Evolutionary conservation across 2,113 vertebrate species (phyloP), one percentile per base, ranked within the genome.

Genomic region (Cynoglossus semilaevis): DNA sequence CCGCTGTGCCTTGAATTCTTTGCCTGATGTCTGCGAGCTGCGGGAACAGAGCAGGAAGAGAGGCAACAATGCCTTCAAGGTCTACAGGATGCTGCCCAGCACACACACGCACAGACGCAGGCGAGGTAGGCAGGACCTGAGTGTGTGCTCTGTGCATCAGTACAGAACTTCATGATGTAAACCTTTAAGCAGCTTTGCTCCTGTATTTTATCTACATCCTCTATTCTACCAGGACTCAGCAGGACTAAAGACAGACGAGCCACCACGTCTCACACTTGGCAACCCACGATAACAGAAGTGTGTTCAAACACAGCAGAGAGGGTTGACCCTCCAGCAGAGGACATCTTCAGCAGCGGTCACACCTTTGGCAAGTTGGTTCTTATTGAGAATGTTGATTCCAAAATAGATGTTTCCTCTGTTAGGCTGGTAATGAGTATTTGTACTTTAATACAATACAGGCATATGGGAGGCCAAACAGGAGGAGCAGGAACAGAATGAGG

Each of bases 1-100:
- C 66, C 82, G 91, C 49, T 92, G 91, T 19, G 91, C 91, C 6
- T 79, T 92, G 48, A 91, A 91, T 55, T 92, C 91, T 19, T 77
- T 92, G 55, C 81, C 86, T 1, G 91, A 92, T 15, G 82, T 92
- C 50, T 82, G 81, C 66, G 91, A 92, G 73, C 77, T 92, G 59
- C 80, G 43, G 13, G 90, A 92, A 72, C 86, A 83, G 73, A 91
- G 91, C 81, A 88, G 76, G 44, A 92, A 91, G 75, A 90, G 89
- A 71, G 91, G 91, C 51, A 87, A 77, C 70, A 86, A 91, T 0
- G 91, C 91, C 5, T 90, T 74, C 76, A 78, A 90, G 50, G 91
- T 92, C 35, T 92, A 92, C 72, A 83, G 76, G 69, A 88, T 92
- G 72, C 76, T 92, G 38, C 91, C 91, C 11, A 68, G 67, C 55